Base-by-base conservation (phyloP, 2,797 vertebrate species). In the Petrocephalus schoutedeni region DNA sequence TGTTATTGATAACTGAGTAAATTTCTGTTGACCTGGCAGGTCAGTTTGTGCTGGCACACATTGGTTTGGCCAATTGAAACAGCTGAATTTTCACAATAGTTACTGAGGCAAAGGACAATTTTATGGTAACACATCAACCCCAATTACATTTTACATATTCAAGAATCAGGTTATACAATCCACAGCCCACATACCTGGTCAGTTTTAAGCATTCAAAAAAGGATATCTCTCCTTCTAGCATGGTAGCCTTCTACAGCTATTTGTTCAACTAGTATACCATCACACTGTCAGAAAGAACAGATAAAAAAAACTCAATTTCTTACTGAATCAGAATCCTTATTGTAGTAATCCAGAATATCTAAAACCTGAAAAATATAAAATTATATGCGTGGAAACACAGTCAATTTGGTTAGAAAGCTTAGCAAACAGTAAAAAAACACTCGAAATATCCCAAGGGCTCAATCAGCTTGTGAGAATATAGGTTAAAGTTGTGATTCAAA, bases 1-100 rank as follows among this genome's bases (percentile, higher is more conserved):
- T 82, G 89, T 89, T 89, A 89, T 88, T 90, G 84, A 59, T 83
- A 83, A 83, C n/a, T 53, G 53, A 54, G 2, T 9, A 45, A 23
- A n/a, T 28, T 83, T 49, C 80, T 2, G 3, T 14, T 51, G 21
- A 83, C 14, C 77, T 67, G 61, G 23, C 10, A 57, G 53, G 45
- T 53, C 84, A 9, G 53, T 19, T 19, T 85, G 23, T 32, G 84
- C 23, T 58, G 54, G 36, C 9, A 32, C 23, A 36, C 28, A 36
- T 1, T 36, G 21, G 4, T 23, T 58, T 85, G 53, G 23, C 83
- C 54, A 57, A 8, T 85, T 57, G 32, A 28, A 56, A 57, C 54
- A 10, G 54, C 54, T 0, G 32, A 84, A 53, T 23, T 71, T 71
- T 71, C 9, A 28, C 23, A 28, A 32, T 1, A 1, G 49, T 84